Evolutionary conservation across 1,140 invertebrate species (phyloP).

Genomic region (Elymnias hypermnestra): DNA sequence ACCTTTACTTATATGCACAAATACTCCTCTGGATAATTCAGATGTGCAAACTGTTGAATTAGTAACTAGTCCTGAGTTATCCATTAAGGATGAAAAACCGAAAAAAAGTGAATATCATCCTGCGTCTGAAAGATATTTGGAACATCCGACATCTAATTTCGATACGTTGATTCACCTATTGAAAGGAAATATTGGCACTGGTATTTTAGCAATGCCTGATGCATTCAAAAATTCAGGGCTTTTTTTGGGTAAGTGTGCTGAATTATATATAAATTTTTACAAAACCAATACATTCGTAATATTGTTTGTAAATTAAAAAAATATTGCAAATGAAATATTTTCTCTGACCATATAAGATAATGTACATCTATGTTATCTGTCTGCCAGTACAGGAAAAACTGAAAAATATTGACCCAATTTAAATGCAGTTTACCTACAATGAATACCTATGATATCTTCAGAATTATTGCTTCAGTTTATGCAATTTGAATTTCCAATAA

Average conservation of each 20-base stretch:
- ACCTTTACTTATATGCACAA: slow-evolving; percentile 68
- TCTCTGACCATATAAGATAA: too few species aligned
- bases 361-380: too few species aligned
- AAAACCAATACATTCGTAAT: too few species aligned
- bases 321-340: too few species aligned
- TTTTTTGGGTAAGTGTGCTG: slow-evolving; percentile 77
- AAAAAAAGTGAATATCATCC: slow-evolving; percentile 77
- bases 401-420: too few species aligned
- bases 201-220: slow-evolving; percentile 90
- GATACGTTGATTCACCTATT: slow-evolving; percentile 88
- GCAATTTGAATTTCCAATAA: too few species aligned
- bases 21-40: slow-evolving; percentile 53
- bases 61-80: slow-evolving; percentile 34
- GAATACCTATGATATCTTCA: too few species aligned
- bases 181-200: slow-evolving; percentile 91
- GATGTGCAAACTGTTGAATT: slow-evolving; percentile 54
- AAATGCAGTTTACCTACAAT: too few species aligned
- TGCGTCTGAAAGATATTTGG: slow-evolving; percentile 79
- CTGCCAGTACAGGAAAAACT: too few species aligned
- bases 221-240: slow-evolving; percentile 90
- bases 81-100: slow-evolving; percentile 47
- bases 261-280: slow-evolving; percentile 11
- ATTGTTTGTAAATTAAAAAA: too few species aligned
- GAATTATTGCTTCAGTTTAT: too few species aligned
- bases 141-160: slow-evolving; percentile 87